phyloP scores from a whole-genome alignment of 1,140 invertebrate genomes.

The Prorops nasuta region DNA sequence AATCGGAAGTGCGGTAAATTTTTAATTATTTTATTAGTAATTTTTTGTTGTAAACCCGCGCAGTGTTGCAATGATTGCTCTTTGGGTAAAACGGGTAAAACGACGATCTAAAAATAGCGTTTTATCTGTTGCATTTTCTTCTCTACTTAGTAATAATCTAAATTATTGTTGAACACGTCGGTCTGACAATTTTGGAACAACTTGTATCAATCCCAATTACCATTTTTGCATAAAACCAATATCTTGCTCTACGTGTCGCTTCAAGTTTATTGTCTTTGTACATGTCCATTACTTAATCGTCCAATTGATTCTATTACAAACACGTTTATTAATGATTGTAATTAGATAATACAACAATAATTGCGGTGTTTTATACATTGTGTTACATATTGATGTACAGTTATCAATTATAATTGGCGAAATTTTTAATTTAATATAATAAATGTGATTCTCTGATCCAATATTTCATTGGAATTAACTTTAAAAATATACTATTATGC shows the following conservation, averaged over 20 bases:
- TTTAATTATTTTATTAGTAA: not conserved
- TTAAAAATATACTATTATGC: constrained; percentile 33
- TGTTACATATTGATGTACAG: constrained; percentile 55
- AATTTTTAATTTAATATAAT: constrained; percentile 39
- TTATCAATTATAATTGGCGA: constrained; percentile 55
- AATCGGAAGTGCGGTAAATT: not conserved
- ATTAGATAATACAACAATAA: constrained; percentile 46
- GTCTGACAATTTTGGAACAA: constrained; percentile 44
- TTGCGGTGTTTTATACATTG: constrained; percentile 51
- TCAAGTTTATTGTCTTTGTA: constrained; percentile 41
- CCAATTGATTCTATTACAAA: constrained; percentile 47
- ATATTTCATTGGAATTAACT: constrained; percentile 31
- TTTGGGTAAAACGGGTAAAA: constrained; percentile 29
- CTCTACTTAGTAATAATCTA: constrained; percentile 14
- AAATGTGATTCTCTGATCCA: constrained; percentile 31
- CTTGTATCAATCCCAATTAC: constrained; percentile 26
- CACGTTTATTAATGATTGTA: constrained; percentile 51
- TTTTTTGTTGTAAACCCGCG: too few relatives aligned
- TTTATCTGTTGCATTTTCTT: constrained; percentile 32
- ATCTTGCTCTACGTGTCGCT: constrained; percentile 19
- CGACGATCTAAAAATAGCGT: constrained; percentile 19
- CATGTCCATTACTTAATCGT: constrained; percentile 48
- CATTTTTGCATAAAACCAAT: constrained; percentile 14
- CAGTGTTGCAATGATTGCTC: too few relatives aligned
- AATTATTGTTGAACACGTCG: constrained; percentile 28